Evolutionary conservation across 1,140 invertebrate species (phyloP), one percentile per base, ranked within the genome.

Genomic region (Formica exsecta): DNA sequence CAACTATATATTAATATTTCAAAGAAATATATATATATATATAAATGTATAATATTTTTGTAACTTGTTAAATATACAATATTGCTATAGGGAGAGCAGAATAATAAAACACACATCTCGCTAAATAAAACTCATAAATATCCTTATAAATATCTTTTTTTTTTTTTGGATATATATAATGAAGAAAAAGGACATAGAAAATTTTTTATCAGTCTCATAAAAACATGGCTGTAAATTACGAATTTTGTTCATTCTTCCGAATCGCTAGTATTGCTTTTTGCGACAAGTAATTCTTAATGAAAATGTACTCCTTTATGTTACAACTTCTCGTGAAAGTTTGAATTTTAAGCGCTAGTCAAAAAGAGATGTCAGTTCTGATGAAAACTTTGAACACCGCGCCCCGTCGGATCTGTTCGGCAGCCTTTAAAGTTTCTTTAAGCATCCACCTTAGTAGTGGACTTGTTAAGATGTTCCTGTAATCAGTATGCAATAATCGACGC

Each of bases 401-500:
- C 11, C 54, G 54, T 59, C 19, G 25, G 57, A 41, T 83, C 11
- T 73, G 25, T 81, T 81, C 79, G 25, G 57, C 79, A 83, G 29
- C n/a, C 25, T 29, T 48, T 74, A 74, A 80, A 66, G 62, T 85
- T 68, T 80, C 36, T 64, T 73, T 75, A 65, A 77, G 22, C 61
- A 68, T 85, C 6, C 25, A 38, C 13, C 19, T 70, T 51, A 51
- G 48, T 66, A 66, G 75, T 54, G 7, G 36, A 44, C 65, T 71
- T 66, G 38, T 61, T 71, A 87, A 48, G 16, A 41, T 61, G 61
- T 62, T 64, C 71, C 5, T 13, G 70, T 48, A 79, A 87, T 68
- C 71, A 70, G 74, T 66, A 75, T 80, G 71, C 86, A 71, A 87
- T 86, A 83, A 87, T 66, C 54, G 68, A 88, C 62, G 41, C 59